Evolutionary conservation across 1,140 invertebrate species (phyloP), one percentile per base, ranked within the genome.

Genomic region (Eumaeus atala): DNA sequence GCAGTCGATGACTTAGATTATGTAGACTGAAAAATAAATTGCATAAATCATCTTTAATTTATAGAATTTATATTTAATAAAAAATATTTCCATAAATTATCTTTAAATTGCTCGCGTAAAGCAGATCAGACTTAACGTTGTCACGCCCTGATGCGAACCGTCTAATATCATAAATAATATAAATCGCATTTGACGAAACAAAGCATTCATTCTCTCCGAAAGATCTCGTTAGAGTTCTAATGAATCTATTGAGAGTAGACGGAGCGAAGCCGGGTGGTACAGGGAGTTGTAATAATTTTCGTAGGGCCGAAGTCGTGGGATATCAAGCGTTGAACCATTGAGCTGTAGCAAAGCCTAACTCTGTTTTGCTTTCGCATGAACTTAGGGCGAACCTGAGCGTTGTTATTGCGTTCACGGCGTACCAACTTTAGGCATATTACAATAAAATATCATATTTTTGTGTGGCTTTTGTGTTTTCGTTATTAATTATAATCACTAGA

Each of bases 221-320:
- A 75, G 75, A 84, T 84, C 80, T 87, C 81, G 84, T 87, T 87
- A 87, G 72, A 77, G 72, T 76, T 74, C 79, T 86, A 86, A 86
- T 86, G 81, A 86, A 82, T 86, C 79, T 87, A 87, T 87, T 84
- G 81, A 86, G 74, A 77, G 73, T 75, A 73, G 67, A 66, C 67
- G 64, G 68, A 81, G 79, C 77, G 79, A 59, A 64, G 66, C 64
- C 64, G 65, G 68, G 64, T 64, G 61, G 53, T 66, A 74, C 77
- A 75, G 73, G 72, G 61, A 67, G 54, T 28, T 28, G 21, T 28
- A 28, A 28, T 28, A 28, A 28, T 28, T 28, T 33, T 49, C n/a
- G n/a, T n/a, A 62, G 57, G 55, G 53, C 58, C 56, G 58, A 62
- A 28, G 49, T 51, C 48, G 48, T 51, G 55, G 53, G 62, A 58